Evolutionary conservation across 2,888 invertebrate genomes (phyloP), one percentile per base, ranked within the genome.

Genomic region (Laspeyria flexula): DNA sequence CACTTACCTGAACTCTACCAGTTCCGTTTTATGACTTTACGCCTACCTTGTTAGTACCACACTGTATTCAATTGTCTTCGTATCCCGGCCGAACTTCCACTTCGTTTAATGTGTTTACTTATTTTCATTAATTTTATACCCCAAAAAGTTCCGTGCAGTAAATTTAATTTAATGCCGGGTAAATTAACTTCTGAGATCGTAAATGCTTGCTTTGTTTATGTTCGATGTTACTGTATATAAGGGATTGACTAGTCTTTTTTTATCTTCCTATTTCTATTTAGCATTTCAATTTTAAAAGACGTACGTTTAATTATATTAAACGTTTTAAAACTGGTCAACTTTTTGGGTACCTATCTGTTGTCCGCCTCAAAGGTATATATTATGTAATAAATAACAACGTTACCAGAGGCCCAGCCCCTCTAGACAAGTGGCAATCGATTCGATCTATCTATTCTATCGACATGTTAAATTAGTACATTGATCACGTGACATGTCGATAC

Each of bases 11-110:
- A 57, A 66, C 61, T 48, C 55, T 54, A 43, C 41, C 50, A 59
- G 67, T 40, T 46, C 60, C 60, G 62, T 65, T 79, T 78, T 75
- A 81, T 71, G 74, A 74, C 70, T 76, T 72, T 57, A 54, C 71
- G 65, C 65, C 62, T 61, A 52, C 62, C 60, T 73, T 64, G 65
- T 73, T 73, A 71, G 65, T 68, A 58, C 60, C 70, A 67, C 74
- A 66, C 73, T 72, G 70, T 74, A 77, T 69, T 64, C 71, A 70
- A 75, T 74, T 68, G 71, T 69, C 57, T 74, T 64, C 59, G 54
- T 65, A 60, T 63, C 51, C 44, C 57, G 45, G 55, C 48, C 52
- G 52, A 57, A 58, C 61, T 71, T 59, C 65, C 59, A 63, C 67
- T 73, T 63, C 42, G 40, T 67, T 69, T 74, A 73, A 67, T 74